phyloP scores from a whole-genome alignment of 2,113 vertebrate genomes.

The Podocnemis expansa region DNA sequence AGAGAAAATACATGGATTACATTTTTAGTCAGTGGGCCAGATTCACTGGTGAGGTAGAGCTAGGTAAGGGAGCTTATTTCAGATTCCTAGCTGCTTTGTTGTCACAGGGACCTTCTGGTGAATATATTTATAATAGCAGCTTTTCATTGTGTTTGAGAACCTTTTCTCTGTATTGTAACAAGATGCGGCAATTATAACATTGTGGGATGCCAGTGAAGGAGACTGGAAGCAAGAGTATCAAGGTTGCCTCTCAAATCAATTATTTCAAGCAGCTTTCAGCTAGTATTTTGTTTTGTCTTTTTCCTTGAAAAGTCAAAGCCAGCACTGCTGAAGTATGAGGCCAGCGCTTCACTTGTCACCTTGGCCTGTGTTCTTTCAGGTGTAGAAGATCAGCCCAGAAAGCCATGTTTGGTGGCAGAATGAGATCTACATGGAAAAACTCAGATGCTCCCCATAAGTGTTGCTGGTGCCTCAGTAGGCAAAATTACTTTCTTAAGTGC shows the following conservation, averaged over 20 bases:
- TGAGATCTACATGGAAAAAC: background rate
- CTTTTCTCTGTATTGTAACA: rapidly evolving
- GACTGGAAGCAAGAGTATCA: rapidly evolving
- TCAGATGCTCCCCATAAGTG: rapidly evolving
- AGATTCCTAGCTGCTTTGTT: background rate
- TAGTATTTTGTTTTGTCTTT: background rate
- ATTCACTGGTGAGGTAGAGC: background rate
- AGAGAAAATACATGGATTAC: too few species aligned
- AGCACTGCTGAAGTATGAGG: background rate
- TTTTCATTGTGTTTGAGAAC: rapidly evolving
- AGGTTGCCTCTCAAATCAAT: rapidly evolving
- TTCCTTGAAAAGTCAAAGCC: background rate
- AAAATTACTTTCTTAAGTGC: background rate
- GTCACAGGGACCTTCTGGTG: background rate
- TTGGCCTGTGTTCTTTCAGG: background rate
- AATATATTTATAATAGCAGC: background rate
- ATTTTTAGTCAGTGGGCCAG: background rate
- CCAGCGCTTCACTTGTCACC: background rate
- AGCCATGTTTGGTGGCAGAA: background rate
- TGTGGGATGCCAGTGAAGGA: rapidly evolving
- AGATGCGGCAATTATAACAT: background rate
- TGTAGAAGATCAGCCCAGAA: background rate
- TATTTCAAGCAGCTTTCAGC: background rate
- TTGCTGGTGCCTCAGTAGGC: rapidly evolving
- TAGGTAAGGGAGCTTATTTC: background rate